These are phyloP conservation scores for Rhea pennata DNA, from an alignment of 2,113 vertebrate species.

Conservation along the genomic window DNA sequence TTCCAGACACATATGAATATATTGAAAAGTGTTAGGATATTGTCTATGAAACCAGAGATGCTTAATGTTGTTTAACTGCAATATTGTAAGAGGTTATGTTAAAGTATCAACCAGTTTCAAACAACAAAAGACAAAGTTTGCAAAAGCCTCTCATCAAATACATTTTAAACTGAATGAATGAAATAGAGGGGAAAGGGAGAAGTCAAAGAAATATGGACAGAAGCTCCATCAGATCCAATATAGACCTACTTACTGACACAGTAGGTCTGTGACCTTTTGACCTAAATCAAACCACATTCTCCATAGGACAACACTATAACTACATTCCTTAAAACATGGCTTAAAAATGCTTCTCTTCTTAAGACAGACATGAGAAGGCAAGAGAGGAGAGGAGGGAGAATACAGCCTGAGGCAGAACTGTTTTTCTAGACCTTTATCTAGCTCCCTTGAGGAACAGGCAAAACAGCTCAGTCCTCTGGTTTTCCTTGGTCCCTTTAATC, in stretches of 20 bases:
- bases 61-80: neutral
- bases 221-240: neutral
- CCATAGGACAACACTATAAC: neutral
- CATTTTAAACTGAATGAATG: neutral
- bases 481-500: neutral
- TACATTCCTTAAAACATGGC: neutral
- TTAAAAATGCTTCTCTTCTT: conserved; percentile 10
- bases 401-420: neutral
- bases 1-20: neutral
- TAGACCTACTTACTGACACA: neutral
- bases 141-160: neutral
- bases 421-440: neutral
- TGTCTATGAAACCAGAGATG: neutral
- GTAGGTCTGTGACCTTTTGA: conserved; percentile 1
- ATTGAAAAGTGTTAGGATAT: neutral
- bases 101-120: neutral
- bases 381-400: neutral
- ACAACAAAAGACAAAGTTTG: neutral
- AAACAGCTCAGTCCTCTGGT: neutral
- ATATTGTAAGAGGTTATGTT: neutral
- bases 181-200: neutral
- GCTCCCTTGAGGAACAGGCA: neutral
- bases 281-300: neutral
- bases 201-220: neutral
- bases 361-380: neutral